Conservation (phyloP, 2,113 vertebrate genomes). For the Ancistrus triradiatus region DNA sequence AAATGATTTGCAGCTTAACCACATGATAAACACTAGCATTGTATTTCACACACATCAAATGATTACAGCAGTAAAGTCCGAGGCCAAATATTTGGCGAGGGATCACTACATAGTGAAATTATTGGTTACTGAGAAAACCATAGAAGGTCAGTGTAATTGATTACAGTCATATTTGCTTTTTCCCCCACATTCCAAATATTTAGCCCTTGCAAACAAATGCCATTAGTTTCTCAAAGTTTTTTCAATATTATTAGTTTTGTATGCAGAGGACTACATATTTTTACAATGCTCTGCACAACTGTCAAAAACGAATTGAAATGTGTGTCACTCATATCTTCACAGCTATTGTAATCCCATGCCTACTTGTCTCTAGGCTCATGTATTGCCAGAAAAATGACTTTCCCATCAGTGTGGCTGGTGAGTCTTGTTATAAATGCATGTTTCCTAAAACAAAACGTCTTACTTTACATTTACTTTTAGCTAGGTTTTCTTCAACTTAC, state of each 20-base stretch:
- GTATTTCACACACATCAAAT: background rate
- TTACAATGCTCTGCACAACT: background rate
- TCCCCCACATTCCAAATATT: background rate
- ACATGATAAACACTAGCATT: background rate
- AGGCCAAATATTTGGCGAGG: conserved; percentile 1
- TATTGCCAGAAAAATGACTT: no score
- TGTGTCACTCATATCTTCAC: no score
- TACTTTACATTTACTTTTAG: no score
- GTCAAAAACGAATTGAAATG: background rate
- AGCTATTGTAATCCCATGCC: no score
- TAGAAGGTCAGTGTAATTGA: background rate
- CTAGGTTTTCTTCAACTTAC: no score
- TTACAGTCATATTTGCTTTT: background rate
- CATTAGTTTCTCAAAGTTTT: background rate
- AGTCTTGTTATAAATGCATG: no score
- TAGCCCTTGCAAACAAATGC: background rate
- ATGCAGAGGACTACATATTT: background rate
- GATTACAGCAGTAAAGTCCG: background rate
- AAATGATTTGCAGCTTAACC: conserved; percentile 7
- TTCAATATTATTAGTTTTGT: background rate
- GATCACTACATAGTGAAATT: background rate
- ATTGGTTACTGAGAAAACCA: background rate
- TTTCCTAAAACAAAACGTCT: no score
- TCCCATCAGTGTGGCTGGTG: no score
- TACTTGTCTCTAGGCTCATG: no score